Base-by-base conservation (phyloP, 2,797 vertebrate genomes). In the Darevskia nairensis region DNA sequence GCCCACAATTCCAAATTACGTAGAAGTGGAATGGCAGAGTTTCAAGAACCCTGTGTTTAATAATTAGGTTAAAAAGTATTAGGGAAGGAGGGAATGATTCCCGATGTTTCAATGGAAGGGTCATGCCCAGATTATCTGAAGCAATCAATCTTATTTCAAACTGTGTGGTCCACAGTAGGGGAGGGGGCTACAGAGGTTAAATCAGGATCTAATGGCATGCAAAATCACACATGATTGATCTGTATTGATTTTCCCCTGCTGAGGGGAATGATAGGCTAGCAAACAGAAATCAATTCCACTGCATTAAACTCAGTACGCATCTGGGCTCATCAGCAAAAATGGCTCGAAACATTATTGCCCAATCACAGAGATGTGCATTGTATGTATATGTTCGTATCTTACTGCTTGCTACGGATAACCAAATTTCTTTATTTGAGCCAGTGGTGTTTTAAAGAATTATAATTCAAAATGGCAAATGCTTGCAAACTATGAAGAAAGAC, bases 241-340 rank as follows among this genome's bases (percentile, higher is more conserved):
- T 15, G 87, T 90, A 97, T 96, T 88, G 96, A 97, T 96, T 95
- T 91, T 89, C 84, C 59, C 95, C 94, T 76, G 92, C 95, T 86
- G 96, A 89, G 95, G 84, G 94, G 95, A 97, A 96, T 95, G 95
- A 95, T 88, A 96, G 93, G 89, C 94, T 89, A 89, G 92, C 92
- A 95, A 95, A 96, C 88, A 92, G 91, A 95, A 96, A 97, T 96
- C 96, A 96, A 96, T 97, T 95, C 94, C 92, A 91, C 94, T 94
- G 94, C 96, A 96, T 97, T 97, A 96, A 95, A 92, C 95, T 93
- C 94, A 95, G 95, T 87, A 83, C 93, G 93, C 89, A 91, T 84
- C 81, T 92, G 89, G 88, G 92, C 91, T 89, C 90, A 91, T 91
- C 91, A 93, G 87, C 86, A 88, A 90, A 89, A 94, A 85, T 0